Conservation (phyloP, 2,797 vertebrate species). For the Pelodytes ibericus region DNA sequence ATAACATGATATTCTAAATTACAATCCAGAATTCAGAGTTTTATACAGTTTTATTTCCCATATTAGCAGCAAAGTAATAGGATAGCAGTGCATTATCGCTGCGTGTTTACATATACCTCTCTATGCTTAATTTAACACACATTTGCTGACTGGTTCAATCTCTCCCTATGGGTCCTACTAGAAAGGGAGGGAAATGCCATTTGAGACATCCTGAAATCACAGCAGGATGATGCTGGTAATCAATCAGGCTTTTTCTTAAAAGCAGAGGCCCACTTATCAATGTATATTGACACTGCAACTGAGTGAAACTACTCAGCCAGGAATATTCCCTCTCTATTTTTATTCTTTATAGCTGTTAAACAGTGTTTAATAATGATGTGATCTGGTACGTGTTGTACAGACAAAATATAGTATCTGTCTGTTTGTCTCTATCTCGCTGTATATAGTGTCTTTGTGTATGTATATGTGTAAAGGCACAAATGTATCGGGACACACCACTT, state of each 20-base stretch:
- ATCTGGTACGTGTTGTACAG: no score
- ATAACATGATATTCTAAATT: no score
- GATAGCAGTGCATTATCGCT: conserved; percentile 18
- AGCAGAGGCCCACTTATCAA: background rate
- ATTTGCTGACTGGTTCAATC: conserved; percentile 19
- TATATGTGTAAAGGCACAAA: no score
- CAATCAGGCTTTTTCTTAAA: conserved; percentile 15
- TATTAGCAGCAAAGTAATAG: conserved; percentile 4
- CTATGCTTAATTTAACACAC: conserved; percentile 32
- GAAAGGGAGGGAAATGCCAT: background rate
- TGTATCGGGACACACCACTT: no score
- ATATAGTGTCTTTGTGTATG: background rate
- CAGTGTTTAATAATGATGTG: no score
- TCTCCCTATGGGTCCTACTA: conserved; percentile 1
- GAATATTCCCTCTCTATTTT: background rate
- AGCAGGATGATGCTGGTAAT: conserved; percentile 4
- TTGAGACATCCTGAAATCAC: background rate
- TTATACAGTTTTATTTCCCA: conserved; percentile 6
- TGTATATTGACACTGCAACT: conserved; percentile 19
- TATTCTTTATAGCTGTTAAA: background rate
- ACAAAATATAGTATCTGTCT: no score
- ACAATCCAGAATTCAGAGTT: no score
- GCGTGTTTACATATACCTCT: conserved; percentile 4
- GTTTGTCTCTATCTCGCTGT: no score
- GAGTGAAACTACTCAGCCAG: background rate